A percentile compares a stretch with the other conserved stretches of the same genome.
phyloP scores from a whole-genome alignment of 2,113 vertebrate species.

The Pachycephala philippinensis region DNA sequence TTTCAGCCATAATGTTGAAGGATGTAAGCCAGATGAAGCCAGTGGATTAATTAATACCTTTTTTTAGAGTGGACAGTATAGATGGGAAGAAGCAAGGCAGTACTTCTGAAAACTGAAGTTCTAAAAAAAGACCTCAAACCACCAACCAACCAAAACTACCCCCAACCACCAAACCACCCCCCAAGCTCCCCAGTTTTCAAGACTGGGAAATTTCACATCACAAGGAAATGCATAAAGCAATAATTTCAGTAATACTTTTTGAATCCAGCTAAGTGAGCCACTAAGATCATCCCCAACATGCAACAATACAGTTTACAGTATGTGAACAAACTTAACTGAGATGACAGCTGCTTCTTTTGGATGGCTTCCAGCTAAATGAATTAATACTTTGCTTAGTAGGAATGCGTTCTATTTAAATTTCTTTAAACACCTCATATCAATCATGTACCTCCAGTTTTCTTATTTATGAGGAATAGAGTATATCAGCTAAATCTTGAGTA shows the following conservation, averaged over 20 bases:
- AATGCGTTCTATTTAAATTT: neutral
- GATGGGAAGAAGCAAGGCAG: neutral
- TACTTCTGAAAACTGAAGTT: neutral
- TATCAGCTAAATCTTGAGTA: neutral
- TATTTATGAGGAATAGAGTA: neutral
- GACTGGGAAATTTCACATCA: neutral
- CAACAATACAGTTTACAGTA: neutral
- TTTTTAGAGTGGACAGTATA: neutral
- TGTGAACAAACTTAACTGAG: neutral
- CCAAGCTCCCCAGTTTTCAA: neutral
- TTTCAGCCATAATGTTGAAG: neutral
- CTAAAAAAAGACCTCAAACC: neutral
- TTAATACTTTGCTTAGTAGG: neutral
- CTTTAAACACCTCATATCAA: neutral
- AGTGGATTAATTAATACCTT: neutral
- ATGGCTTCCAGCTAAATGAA: neutral
- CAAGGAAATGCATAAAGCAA: neutral
- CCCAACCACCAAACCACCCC: neutral
- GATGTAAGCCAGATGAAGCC: neutral
- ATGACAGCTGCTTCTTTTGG: neutral
- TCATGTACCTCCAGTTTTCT: neutral
- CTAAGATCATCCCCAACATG: neutral
- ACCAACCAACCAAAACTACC: accelerated
- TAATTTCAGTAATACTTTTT: neutral
- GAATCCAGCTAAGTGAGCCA: neutral